Evolutionary conservation across 2,888 invertebrate genomes (phyloP).

Genomic region (Dicycla oo): DNA sequence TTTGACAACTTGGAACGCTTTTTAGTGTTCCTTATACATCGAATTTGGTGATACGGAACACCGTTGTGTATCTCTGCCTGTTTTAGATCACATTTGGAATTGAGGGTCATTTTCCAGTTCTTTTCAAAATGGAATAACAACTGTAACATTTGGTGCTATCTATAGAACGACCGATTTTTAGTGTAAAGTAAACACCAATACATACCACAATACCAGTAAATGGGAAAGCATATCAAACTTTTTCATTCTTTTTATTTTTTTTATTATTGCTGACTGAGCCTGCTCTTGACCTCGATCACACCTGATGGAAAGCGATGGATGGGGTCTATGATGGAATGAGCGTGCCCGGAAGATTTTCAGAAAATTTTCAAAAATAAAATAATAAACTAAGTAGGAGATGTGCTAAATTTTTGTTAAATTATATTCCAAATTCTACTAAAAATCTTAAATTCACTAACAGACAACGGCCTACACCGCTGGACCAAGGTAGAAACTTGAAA

Average conservation of each 20-base stretch:
- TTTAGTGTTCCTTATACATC: slow-evolving; percentile 1
- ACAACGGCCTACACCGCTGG: no score
- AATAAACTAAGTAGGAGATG: background rate
- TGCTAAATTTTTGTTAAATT: background rate
- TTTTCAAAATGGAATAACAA: background rate
- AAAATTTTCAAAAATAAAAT: background rate
- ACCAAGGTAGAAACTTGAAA: background rate
- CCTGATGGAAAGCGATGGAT: no score
- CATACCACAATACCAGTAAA: background rate
- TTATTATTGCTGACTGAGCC: no score
- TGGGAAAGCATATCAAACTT: background rate
- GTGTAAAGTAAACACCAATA: background rate
- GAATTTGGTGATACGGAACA: slow-evolving; percentile 6
- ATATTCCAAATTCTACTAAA: background rate
- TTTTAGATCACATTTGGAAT: background rate
- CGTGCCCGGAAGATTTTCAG: no score
- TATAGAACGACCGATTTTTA: background rate
- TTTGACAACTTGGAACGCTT: slow-evolving; percentile 15
- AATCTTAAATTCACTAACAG: no score
- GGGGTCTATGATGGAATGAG: no score
- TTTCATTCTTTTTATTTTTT: no score
- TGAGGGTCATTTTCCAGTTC: background rate
- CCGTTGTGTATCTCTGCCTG: background rate
- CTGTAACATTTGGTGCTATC: background rate
- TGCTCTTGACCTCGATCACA: no score